Evolutionary conservation across 2,113 vertebrate species (phyloP).

Genomic region (Bettongia penicillata): DNA sequence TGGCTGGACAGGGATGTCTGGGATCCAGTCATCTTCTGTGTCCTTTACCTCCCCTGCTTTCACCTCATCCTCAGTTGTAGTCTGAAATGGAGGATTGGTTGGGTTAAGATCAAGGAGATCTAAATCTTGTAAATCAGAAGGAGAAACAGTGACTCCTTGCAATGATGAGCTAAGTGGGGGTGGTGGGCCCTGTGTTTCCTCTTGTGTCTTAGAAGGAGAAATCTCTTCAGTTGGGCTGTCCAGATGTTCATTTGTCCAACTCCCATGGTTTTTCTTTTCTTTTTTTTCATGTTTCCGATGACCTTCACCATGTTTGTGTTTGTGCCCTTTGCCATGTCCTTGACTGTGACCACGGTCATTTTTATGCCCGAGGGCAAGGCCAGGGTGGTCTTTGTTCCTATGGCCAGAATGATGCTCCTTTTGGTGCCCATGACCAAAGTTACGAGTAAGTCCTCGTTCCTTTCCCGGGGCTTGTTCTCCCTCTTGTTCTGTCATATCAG

Average conservation of each 20-base stretch:
- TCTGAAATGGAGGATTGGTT: neutral
- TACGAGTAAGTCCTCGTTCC: neutral
- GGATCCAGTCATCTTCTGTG: slow-evolving; percentile 58
- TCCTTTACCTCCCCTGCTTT: neutral
- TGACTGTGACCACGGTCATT: slow-evolving; percentile 40
- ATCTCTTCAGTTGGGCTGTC: slow-evolving; percentile 82
- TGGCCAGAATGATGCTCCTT: slow-evolving; percentile 45
- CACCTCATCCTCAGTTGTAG: neutral
- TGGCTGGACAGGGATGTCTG: slow-evolving; percentile 51
- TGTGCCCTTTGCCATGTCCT: neutral
- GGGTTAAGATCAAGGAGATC: slow-evolving; percentile 34
- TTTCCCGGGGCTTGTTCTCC: slow-evolving; percentile 54
- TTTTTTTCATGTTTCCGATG: slow-evolving; percentile 64
- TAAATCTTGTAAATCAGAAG: slow-evolving; percentile 59
- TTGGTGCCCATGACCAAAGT: slow-evolving; percentile 13
- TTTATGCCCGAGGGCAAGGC: slow-evolving; percentile 37
- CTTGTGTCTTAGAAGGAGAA: slow-evolving; percentile 31
- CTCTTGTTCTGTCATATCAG: slow-evolving; percentile 48
- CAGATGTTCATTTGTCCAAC: slow-evolving; percentile 75
- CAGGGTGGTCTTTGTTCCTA: slow-evolving; percentile 40
- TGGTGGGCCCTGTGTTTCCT: slow-evolving; percentile 24
- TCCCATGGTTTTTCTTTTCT: slow-evolving; percentile 60
- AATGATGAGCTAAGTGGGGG: neutral
- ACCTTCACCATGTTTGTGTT: slow-evolving; percentile 4
- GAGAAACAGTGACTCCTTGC: neutral